phyloP scores from a whole-genome alignment of 2,888 invertebrate species.

The Troilus luridus region DNA sequence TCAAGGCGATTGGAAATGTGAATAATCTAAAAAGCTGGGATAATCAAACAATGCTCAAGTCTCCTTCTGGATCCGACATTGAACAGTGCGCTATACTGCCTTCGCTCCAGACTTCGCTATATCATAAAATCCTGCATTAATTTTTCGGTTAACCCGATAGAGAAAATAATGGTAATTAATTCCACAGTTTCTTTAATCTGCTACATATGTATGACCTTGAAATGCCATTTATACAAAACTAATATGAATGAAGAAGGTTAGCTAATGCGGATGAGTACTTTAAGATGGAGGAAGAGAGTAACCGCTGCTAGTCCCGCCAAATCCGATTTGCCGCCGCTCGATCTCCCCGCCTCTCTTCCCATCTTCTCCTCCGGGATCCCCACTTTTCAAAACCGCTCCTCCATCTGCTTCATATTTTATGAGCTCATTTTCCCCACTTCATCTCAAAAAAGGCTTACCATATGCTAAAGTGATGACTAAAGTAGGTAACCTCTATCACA shows the following conservation, averaged over 20 bases:
- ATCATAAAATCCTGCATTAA: too few relatives aligned
- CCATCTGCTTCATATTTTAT: neutral
- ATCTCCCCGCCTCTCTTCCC: neutral
- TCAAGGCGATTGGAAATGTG: too few relatives aligned
- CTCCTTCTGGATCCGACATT: too few relatives aligned
- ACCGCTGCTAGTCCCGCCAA: constrained; percentile 11
- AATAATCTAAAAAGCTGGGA: too few relatives aligned
- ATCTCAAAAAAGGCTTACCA: neutral
- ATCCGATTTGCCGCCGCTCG: constrained; percentile 7
- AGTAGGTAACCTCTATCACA: neutral
- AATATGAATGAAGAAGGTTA: neutral
- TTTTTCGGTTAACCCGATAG: too few relatives aligned
- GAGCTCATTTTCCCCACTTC: neutral
- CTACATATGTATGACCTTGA: neutral
- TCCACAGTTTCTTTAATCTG: too few relatives aligned
- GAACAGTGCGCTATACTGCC: too few relatives aligned
- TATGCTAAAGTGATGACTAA: neutral
- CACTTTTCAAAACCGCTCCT: neutral
- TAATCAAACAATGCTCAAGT: too few relatives aligned
- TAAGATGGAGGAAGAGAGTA: neutral
- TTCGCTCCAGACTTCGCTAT: too few relatives aligned
- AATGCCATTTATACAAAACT: neutral
- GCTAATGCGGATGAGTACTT: neutral
- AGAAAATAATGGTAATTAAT: too few relatives aligned
- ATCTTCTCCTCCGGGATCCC: neutral